Evolutionary conservation across 2,888 invertebrate genomes (phyloP).

Genomic region (Perizoma affinitatum): DNA sequence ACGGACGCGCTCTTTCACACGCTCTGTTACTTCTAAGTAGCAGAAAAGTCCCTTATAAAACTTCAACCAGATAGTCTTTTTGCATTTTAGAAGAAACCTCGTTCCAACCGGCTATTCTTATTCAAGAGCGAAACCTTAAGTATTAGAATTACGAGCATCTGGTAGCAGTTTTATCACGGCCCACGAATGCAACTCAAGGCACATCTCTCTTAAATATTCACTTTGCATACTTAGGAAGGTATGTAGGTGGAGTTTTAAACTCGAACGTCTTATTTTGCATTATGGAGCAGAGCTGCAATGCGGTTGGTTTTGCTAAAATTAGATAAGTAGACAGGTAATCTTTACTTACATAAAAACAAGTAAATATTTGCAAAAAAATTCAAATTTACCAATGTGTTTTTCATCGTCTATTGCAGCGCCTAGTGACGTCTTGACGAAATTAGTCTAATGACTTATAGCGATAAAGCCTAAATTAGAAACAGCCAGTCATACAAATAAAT

Average conservation of each 20-base stretch:
- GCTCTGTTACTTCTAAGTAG: too few relatives aligned
- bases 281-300: constrained; percentile 47
- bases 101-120: constrained; percentile 48
- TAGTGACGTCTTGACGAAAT: too few relatives aligned
- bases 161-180: constrained; percentile 63
- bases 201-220: constrained; percentile 65
- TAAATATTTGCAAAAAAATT: too few relatives aligned
- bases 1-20: too few relatives aligned
- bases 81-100: constrained; percentile 20
- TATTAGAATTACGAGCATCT: constrained; percentile 65
- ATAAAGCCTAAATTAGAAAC: too few relatives aligned
- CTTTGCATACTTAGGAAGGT: constrained; percentile 65
- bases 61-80: neutral
- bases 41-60: neutral
- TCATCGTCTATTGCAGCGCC: too few relatives aligned
- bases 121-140: constrained; percentile 56
- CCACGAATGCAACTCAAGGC: constrained; percentile 59
- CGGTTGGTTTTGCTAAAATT: constrained; percentile 23
- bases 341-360: too few relatives aligned
- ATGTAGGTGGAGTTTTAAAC: constrained; percentile 57
- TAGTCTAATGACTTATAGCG: too few relatives aligned
- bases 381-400: too few relatives aligned
- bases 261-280: constrained; percentile 55
- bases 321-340: too few relatives aligned
- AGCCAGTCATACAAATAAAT: too few relatives aligned